Conservation (phyloP, 2,797 vertebrate genomes). For the Phrynocephalus forsythii region DNA sequence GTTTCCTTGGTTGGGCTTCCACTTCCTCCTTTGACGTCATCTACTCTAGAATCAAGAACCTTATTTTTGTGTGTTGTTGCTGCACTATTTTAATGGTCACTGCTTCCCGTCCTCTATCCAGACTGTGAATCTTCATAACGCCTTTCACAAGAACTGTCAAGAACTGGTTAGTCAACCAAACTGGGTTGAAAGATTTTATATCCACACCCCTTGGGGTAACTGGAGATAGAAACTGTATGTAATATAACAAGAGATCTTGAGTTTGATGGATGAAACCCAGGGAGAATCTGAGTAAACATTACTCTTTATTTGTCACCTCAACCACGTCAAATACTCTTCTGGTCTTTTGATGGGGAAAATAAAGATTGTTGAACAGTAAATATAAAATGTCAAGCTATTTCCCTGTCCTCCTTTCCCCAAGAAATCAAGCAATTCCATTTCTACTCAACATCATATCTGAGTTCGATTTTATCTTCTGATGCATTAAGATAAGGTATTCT, state of each 20-base stretch:
- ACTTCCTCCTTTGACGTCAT: too few relatives aligned
- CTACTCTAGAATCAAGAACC: too few relatives aligned
- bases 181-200: background rate
- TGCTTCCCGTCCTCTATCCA: too few relatives aligned
- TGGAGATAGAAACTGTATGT: background rate
- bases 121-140: background rate
- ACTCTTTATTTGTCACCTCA: background rate
- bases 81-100: too few relatives aligned
- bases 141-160: background rate
- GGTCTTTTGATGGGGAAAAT: background rate
- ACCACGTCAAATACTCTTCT: background rate
- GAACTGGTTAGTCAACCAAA: background rate
- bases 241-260: background rate
- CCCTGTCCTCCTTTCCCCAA: slow-evolving; percentile 8
- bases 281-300: background rate
- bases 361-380: slow-evolving; percentile 20
- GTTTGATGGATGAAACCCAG: background rate
- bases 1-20: too few relatives aligned
- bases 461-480: background rate
- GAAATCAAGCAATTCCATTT: slow-evolving; percentile 11
- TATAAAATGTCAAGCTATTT: slow-evolving; percentile 9
- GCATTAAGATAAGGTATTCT: background rate
- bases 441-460: background rate
- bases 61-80: too few relatives aligned
- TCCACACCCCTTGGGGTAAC: background rate